Conservation (phyloP, 2,888 invertebrate species). For the Ormyrus labotus region DNA sequence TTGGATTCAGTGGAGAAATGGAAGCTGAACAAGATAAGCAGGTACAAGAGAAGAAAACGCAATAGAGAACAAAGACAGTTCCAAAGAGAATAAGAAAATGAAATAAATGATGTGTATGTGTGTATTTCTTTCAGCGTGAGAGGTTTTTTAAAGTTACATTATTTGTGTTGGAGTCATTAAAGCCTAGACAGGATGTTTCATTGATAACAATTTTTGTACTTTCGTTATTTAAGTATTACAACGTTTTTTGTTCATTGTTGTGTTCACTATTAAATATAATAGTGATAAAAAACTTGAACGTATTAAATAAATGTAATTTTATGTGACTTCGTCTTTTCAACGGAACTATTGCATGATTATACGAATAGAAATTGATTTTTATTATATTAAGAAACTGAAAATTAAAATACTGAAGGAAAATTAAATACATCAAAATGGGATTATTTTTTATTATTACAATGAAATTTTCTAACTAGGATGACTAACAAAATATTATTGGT, state of each 20-base stretch:
- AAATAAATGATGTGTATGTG: constrained; percentile 41
- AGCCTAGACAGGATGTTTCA: constrained; percentile 22
- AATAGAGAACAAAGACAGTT: constrained; percentile 47
- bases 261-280: neutral
- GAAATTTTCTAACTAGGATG: constrained; percentile 42
- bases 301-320: too few relatives aligned
- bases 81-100: constrained; percentile 54
- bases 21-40: constrained; percentile 76
- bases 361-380: too few relatives aligned
- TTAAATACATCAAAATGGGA: too few relatives aligned
- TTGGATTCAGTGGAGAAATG: constrained; percentile 97
- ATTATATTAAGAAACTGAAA: too few relatives aligned
- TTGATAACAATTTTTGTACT: constrained; percentile 6
- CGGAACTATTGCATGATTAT: too few relatives aligned
- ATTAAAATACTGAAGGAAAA: too few relatives aligned
- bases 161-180: constrained; percentile 10
- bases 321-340: too few relatives aligned
- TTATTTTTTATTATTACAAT: constrained; percentile 11
- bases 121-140: neutral
- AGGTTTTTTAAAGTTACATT: constrained; percentile 16
- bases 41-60: constrained; percentile 20
- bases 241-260: neutral
- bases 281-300: too few relatives aligned
- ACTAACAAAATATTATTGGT: constrained; percentile 16
- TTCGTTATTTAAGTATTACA: neutral